Conservation (phyloP, 2,888 invertebrate genomes). For the Empis stercorea region DNA sequence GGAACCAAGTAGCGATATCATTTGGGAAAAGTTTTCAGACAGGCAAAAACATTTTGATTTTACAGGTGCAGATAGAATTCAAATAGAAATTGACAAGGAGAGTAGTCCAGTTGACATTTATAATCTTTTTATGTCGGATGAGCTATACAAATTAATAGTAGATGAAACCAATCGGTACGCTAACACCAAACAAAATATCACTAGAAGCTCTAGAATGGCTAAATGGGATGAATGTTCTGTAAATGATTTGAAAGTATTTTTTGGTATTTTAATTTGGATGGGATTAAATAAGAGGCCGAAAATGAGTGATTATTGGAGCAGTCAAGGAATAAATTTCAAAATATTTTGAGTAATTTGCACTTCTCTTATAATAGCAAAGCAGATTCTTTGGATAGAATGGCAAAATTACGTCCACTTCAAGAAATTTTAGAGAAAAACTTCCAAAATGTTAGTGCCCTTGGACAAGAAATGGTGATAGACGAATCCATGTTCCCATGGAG, state of each 20-base stretch:
- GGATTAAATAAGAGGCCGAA: background rate
- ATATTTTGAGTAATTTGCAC: background rate
- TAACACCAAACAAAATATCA: background rate
- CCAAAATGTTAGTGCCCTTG: background rate
- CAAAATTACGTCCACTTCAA: background rate
- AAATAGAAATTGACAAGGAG: too few relatives aligned
- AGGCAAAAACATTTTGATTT: too few relatives aligned
- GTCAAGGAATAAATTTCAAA: background rate
- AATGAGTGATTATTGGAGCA: background rate
- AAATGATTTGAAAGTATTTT: background rate
- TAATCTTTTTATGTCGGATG: too few relatives aligned
- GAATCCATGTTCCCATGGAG: background rate
- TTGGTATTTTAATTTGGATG: background rate
- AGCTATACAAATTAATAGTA: too few relatives aligned
- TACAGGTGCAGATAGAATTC: too few relatives aligned
- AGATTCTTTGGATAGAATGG: background rate
- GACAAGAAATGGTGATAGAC: background rate
- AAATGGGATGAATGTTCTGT: background rate
- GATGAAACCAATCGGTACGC: too few relatives aligned
- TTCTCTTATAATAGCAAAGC: background rate
- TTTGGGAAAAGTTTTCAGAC: too few relatives aligned
- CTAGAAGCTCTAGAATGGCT: background rate
- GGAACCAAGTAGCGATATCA: too few relatives aligned
- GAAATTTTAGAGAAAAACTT: background rate
- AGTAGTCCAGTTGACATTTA: too few relatives aligned